Conservation (phyloP, 2,888 invertebrate species). For the Furcula furcula region DNA sequence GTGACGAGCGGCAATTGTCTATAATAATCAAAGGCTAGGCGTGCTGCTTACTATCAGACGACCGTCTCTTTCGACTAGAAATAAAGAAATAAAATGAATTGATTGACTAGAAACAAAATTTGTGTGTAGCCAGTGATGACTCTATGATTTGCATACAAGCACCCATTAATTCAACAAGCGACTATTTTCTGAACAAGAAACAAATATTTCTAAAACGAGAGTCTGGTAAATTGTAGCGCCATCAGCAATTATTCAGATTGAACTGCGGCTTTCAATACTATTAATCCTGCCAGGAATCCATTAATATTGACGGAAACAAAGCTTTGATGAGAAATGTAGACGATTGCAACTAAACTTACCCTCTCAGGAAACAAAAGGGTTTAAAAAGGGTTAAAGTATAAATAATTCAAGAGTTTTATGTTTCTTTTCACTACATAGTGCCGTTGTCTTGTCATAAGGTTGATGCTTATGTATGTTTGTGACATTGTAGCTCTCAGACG, state of each 20-base stretch:
- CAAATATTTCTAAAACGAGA: slow-evolving; percentile 14
- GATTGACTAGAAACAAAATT: neutral
- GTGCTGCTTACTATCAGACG: no score
- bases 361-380: slow-evolving; percentile 14
- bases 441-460: no score
- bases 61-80: no score
- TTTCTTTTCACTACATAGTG: no score
- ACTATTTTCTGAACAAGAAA: slow-evolving; percentile 10
- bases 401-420: no score
- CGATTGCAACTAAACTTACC: slow-evolving; percentile 32
- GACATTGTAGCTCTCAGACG: no score
- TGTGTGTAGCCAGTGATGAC: no score
- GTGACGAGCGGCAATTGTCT: no score
- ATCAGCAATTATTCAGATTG: slow-evolving; percentile 66
- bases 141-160: slow-evolving; percentile 8
- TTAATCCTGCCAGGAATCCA: slow-evolving; percentile 58
- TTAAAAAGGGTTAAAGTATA: no score
- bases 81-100: no score
- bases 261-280: slow-evolving; percentile 63
- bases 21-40: no score
- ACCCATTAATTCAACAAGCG: slow-evolving; percentile 17
- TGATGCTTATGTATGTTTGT: no score
- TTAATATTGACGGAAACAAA: slow-evolving; percentile 46
- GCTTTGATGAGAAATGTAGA: slow-evolving; percentile 41
- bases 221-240: slow-evolving; percentile 18